Percentiles rank a stretch among this genome's conserved stretches.
These are phyloP conservation scores for Balaeniceps rex DNA, from an alignment of 2,113 vertebrate species.

Conservation along the genomic window DNA sequence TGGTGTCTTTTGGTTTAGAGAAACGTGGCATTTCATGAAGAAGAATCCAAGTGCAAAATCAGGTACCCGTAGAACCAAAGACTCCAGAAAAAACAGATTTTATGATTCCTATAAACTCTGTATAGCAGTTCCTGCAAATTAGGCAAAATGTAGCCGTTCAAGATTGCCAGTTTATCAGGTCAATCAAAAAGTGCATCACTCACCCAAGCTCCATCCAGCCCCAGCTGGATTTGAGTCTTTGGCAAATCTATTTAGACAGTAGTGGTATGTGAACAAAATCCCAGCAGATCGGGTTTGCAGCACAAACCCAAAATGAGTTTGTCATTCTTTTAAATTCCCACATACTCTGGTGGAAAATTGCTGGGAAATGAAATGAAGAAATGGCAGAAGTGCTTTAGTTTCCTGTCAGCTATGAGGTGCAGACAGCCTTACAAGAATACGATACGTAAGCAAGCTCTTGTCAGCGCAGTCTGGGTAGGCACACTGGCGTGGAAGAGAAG, in stretches of 20 bases:
- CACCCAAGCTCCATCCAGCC: background rate
- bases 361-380: constrained; percentile 41
- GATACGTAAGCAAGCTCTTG: background rate
- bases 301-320: constrained; percentile 44
- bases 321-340: constrained; percentile 33
- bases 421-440: background rate
- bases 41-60: background rate
- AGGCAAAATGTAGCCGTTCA: background rate
- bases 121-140: background rate
- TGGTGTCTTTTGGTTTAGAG: background rate
- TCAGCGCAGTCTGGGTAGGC: background rate
- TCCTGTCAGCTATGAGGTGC: background rate
- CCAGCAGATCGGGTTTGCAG: background rate
- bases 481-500: background rate
- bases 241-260: constrained; percentile 10
- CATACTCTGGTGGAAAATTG: background rate
- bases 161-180: background rate
- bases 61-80: background rate
- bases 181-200: background rate
- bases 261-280: background rate
- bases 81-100: background rate
- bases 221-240: background rate
- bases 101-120: background rate
- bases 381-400: constrained; percentile 27
- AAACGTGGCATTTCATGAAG: background rate